A percentile compares a stretch with the other conserved stretches of the same genome.
phyloP scores from a whole-genome alignment of 2,797 vertebrate species.

The Anguilla marmorata region DNA sequence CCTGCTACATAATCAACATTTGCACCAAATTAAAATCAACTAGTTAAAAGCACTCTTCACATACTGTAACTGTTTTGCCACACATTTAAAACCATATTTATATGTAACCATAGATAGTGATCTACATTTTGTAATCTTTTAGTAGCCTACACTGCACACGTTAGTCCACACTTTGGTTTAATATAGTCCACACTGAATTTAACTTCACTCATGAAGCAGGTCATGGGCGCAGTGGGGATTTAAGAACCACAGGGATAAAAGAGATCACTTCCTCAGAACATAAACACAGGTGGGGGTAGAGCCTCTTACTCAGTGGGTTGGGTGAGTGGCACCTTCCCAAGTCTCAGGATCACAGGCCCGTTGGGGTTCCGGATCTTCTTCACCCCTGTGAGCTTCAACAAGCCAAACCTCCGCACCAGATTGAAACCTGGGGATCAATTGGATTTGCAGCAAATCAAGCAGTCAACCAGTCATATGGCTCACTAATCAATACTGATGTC shows the following conservation, averaged over 20 bases:
- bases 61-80: not conserved
- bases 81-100: not conserved
- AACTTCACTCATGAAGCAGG: not conserved
- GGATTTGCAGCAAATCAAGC: conserved; percentile 37
- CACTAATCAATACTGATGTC: not conserved
- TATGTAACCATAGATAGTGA: not conserved
- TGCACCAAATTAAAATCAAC: not conserved
- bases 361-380: conserved; percentile 86
- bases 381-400: conserved; percentile 82
- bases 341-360: conserved; percentile 82
- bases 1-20: not conserved
- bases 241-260: not conserved
- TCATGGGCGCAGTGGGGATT: not conserved
- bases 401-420: conserved; percentile 83
- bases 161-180: not conserved
- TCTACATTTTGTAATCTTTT: not conserved
- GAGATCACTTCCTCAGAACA: not conserved
- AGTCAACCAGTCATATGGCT: not conserved
- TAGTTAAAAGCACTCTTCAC: not conserved
- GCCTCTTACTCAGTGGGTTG: conserved; percentile 81
- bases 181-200: not conserved
- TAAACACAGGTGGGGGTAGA: not conserved
- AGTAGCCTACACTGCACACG: not conserved
- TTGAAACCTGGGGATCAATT: conserved; percentile 81
- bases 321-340: conserved; percentile 80